Base-by-base conservation (phyloP, 2,888 invertebrate species). In the Lutraria lutraria region DNA sequence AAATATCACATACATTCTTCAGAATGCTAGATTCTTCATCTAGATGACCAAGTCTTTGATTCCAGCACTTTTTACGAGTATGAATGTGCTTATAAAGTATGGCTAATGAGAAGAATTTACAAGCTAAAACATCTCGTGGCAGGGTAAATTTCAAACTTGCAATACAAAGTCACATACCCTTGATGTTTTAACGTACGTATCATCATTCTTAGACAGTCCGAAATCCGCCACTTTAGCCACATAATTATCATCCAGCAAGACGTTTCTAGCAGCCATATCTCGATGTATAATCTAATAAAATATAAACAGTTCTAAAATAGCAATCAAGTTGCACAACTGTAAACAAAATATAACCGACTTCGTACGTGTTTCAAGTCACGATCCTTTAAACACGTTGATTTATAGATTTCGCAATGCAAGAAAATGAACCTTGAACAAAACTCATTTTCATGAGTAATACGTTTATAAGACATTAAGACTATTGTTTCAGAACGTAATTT, bases 181-280 rank as follows among this genome's bases (percentile, higher is more conserved):
- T 68, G 96, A 95, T 0, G 95, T 95, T 91, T 96, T 96, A 16
- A 96, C 95, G 89, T 96, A 96, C 0, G 95, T 95, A 80, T 95
- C 95, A 79, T 95, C 95, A 85, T 95, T 94, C 89, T 96, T 95
- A 6, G 95, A 95, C 81, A 95, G 92, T 25, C 95, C 95, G 83
- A 95, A 95, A 83, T 95, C 95, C 6, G 95, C 95, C 3, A 95
- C 95, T 89, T 95, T 95, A 25, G 95, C 95, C 21, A 94, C 93
- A 43, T 94, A 91, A 34, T 95, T 94, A 83, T 95, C 95, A 72
- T 94, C 95, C 21, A 95, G 90, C 29, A 95, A 86, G 21, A 95
- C 95, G 86, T 95, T 95, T 54, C 95, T 92, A 0, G 95, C 95
- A 6, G 95, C 95, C n/a, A 95, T 93, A 88, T 95, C 95, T 76